phyloP scores from a whole-genome alignment of 2,888 invertebrate species.

The Mylabris sibirica region DNA sequence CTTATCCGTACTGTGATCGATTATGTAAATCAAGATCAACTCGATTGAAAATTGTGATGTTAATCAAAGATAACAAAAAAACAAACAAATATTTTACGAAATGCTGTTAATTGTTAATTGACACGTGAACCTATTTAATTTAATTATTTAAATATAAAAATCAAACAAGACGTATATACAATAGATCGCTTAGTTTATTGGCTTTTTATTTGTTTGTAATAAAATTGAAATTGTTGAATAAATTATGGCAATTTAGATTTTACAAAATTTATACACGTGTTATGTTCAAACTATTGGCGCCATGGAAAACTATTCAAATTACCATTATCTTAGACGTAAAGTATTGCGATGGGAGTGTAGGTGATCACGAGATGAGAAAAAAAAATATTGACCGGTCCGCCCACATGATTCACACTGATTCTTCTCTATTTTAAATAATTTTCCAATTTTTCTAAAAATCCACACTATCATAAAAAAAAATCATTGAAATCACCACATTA shows the following conservation, averaged over 20 bases:
- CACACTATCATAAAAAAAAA: neutral
- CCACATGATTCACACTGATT: constrained; percentile 19
- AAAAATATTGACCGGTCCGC: constrained; percentile 33
- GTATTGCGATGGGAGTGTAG: constrained; percentile 32
- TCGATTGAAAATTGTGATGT: constrained; percentile 22
- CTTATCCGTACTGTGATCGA: constrained; percentile 17
- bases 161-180: neutral
- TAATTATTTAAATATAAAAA: constrained; percentile 24
- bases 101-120: constrained; percentile 35
- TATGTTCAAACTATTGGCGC: constrained; percentile 22
- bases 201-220: neutral
- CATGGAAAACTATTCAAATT: constrained; percentile 28
- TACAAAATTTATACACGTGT: constrained; percentile 5
- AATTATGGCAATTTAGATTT: constrained; percentile 2
- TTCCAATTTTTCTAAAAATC: constrained; percentile 23
- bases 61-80: constrained; percentile 23
- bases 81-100: constrained; percentile 36
- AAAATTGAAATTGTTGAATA: neutral
- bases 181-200: neutral
- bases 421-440: constrained; percentile 26
- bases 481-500: neutral
- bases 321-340: constrained; percentile 24
- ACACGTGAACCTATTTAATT: constrained; percentile 33
- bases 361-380: constrained; percentile 27
- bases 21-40: constrained; percentile 33